Base-by-base conservation (phyloP, 1,140 invertebrate species). In the Drosophila nasuta region DNA sequence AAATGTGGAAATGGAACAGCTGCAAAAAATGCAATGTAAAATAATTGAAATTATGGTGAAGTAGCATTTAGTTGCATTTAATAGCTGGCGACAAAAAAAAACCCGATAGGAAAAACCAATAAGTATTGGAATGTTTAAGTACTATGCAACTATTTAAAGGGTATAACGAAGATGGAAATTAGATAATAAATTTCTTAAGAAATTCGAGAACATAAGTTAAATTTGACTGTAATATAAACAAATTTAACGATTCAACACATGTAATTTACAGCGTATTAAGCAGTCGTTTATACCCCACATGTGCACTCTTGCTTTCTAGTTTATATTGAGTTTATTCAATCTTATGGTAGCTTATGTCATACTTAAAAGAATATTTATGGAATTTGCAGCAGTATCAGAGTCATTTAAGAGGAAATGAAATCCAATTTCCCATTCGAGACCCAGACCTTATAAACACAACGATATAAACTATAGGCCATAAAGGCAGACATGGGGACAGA, bases 381-480 rank as follows among this genome's bases (percentile, higher is more conserved):
- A 51, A 45, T 76, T 58, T 76, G 15, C 59, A 70, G 33, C 46
- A 73, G 35, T 57, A 41, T 57, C 33, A 41, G 17, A 41, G 5
- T 10, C 35, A 38, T 57, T 81, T 77, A 63, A 77, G 57, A 70
- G 78, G 60, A 81, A 86, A 71, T 75, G 65, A 77, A 85, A 77
- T 69, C 82, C 51, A 64, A 85, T 74, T 67, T 56, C 35, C 51
- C 75, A 75, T 62, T 74, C 17, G 67, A 66, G 46, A 46, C 64
- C 30, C 38, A 65, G 11, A 46, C 43, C 38, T 6, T 64, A 49
- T 68, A 83, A 66, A 70, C 75, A 75, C 60, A 56, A 7, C 68
- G 63, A 77, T 77, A 68, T 71, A 79, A 82, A 74, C 80, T 54
- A 54, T 54, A 15, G 51, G 13, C 28, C 51, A 54, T 54, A 69